Evolutionary conservation across 2,797 vertebrate genomes (phyloP).

Genomic region (Aselliscus stoliczkanus): DNA sequence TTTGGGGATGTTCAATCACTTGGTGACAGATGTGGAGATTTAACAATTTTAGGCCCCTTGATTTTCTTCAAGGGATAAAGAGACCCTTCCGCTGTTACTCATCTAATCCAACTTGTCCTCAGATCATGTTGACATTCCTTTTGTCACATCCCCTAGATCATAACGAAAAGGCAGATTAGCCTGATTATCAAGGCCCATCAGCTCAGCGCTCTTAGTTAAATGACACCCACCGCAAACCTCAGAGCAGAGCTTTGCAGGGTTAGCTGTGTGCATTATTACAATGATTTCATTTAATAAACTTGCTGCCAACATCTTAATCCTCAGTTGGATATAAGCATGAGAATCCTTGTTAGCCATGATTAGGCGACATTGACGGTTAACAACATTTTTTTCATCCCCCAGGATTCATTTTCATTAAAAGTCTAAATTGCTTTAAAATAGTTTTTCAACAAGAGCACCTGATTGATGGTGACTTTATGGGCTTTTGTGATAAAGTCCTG

Average conservation of each 20-base stretch:
- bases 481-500: neutral
- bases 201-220: neutral
- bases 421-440: constrained; percentile 47
- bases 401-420: constrained; percentile 60
- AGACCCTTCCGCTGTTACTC: constrained; percentile 56
- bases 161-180: constrained; percentile 75
- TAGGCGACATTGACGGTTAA: neutral
- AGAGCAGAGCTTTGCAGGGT: neutral
- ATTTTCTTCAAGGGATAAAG: constrained; percentile 52
- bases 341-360: constrained; percentile 36
- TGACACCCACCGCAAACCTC: neutral
- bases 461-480: neutral
- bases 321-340: constrained; percentile 12
- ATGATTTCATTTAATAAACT: constrained; percentile 45
- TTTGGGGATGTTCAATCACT: neutral
- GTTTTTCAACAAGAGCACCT: neutral
- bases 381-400: constrained; percentile 41
- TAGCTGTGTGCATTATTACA: neutral
- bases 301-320: constrained; percentile 34
- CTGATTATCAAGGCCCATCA: constrained; percentile 43
- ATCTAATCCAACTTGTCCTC: constrained; percentile 70
- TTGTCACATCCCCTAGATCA: constrained; percentile 69
- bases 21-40: constrained; percentile 1
- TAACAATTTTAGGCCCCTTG: constrained; percentile 1
- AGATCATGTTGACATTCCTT: constrained; percentile 68